Evolutionary conservation across 64 coral and sea anemone species (phyloP).

Genomic region (Platygyra sinensis): DNA sequence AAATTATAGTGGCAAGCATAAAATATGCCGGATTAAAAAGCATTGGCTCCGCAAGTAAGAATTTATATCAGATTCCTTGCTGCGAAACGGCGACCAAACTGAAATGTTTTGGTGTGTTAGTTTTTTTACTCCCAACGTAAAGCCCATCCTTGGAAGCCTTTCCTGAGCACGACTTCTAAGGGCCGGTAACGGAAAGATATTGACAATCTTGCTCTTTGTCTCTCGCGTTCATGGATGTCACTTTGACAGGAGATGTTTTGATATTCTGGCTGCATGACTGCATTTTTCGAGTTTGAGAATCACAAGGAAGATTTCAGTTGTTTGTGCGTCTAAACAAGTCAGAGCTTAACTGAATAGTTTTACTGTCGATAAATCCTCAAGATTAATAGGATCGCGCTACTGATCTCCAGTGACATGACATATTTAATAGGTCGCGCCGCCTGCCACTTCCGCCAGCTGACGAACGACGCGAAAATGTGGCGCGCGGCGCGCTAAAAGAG

Average conservation of each 20-base stretch:
- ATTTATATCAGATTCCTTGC: not conserved
- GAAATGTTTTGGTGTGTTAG: too few species aligned
- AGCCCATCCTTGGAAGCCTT: too few species aligned
- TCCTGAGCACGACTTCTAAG: too few species aligned
- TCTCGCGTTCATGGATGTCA: too few species aligned
- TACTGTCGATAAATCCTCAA: not conserved
- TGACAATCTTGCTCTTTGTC: too few species aligned
- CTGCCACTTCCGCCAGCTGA: not conserved
- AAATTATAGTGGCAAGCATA: not conserved
- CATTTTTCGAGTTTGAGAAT: not conserved
- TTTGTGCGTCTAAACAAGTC: not conserved
- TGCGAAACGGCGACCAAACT: too few species aligned
- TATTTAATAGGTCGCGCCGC: not conserved
- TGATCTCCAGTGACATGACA: not conserved
- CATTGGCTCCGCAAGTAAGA: not conserved
- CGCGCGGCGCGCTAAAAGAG: not conserved
- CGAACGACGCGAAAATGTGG: slow-evolving; percentile 4
- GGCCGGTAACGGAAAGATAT: too few species aligned
- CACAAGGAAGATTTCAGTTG: not conserved
- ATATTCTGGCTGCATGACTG: too few species aligned
- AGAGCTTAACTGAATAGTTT: not conserved
- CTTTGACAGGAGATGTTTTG: too few species aligned
- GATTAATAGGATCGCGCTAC: not conserved
- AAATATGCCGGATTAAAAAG: not conserved
- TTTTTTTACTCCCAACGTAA: too few species aligned